These are phyloP conservation scores for Peromyscus nudipes DNA, from an alignment of 2,797 vertebrate genomes.

Conservation along the genomic window DNA sequence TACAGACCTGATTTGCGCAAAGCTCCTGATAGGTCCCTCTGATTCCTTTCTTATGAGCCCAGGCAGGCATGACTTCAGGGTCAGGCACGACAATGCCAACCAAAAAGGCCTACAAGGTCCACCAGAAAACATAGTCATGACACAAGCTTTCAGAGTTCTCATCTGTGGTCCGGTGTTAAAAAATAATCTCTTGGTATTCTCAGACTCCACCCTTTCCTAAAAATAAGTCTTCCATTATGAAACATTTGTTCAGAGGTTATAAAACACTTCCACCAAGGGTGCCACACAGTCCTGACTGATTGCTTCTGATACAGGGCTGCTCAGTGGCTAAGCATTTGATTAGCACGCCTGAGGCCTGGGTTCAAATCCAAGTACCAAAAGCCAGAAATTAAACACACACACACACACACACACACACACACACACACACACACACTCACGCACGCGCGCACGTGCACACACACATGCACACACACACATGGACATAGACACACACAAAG, in stretches of 20 bases:
- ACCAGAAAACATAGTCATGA: conserved; percentile 26
- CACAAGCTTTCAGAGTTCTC: conserved; percentile 31
- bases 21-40: conserved; percentile 93
- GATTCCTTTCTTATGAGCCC: conserved; percentile 97
- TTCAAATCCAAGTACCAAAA: not conserved
- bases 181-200: conserved; percentile 20
- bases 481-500: not conserved
- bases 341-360: not conserved
- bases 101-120: conserved; percentile 93
- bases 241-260: conserved; percentile 40
- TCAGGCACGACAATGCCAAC: conserved; percentile 98
- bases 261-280: conserved; percentile 31
- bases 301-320: not conserved
- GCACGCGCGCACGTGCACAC: not conserved
- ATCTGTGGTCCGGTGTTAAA: not conserved
- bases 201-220: conserved; percentile 45
- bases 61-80: conserved; percentile 95
- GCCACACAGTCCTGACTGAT: not conserved
- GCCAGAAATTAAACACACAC: not conserved
- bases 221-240: conserved; percentile 54
- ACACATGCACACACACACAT: not conserved
- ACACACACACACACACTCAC: not conserved
- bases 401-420: not conserved
- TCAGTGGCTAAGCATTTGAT: not conserved
- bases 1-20: conserved; percentile 93